Conservation (phyloP, 2,888 invertebrate species). For the Seira sanloemensis region DNA sequence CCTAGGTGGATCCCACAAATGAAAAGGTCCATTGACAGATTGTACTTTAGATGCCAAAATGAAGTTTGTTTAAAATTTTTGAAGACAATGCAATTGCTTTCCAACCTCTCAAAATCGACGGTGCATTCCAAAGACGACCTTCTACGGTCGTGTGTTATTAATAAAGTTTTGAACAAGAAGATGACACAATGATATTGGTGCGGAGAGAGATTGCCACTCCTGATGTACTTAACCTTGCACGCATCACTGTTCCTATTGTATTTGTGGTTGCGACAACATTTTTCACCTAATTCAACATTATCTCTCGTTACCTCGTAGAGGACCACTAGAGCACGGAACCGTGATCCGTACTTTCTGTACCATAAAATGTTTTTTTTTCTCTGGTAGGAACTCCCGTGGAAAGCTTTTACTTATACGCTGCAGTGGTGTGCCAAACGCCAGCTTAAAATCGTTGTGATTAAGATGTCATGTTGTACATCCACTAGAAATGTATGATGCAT, state of each 20-base stretch:
- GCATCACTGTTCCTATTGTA: background rate
- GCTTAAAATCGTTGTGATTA: background rate
- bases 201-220: background rate
- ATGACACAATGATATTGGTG: too few relatives aligned
- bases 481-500: background rate
- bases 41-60: background rate
- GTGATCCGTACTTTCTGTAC: conserved; percentile 24
- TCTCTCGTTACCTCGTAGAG: conserved; percentile 25
- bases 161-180: background rate
- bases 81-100: background rate
- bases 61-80: background rate
- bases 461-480: conserved; percentile 2
- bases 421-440: conserved; percentile 16
- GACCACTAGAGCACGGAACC: conserved; percentile 37
- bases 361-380: background rate
- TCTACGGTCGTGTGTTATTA: background rate
- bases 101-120: background rate
- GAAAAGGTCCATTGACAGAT: conserved; percentile 4
- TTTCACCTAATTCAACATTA: conserved; percentile 40
- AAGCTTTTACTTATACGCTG: background rate
- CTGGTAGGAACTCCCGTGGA: conserved; percentile 15
- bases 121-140: background rate
- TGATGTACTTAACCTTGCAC: background rate
- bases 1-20: too few relatives aligned
- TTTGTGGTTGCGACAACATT: background rate